Base-by-base conservation (phyloP, 2,888 invertebrate genomes). In the Matsumyia berberina region DNA sequence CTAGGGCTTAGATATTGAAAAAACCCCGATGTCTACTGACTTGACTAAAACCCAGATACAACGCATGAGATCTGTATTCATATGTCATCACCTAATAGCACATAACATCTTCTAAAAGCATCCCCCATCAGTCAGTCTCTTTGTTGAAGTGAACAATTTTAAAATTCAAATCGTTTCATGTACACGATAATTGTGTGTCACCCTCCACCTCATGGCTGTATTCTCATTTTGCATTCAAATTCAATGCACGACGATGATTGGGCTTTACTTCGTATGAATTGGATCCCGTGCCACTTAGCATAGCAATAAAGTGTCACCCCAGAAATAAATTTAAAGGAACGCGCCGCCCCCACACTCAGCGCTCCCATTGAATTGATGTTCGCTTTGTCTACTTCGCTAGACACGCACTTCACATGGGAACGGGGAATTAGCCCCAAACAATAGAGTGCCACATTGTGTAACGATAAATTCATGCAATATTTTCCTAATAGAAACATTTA, bases 401-500 rank as follows among this genome's bases (percentile, higher is more conserved):
- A 5, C 51, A 31, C 29, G 8, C 0, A 37, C 8, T 12, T 15
- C n/a, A 8, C 31, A 5, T 35, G 24, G 17, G 46, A 29, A 37
- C 39, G 24, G 5, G 66, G 51, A 31, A 15, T 24, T 0, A 2
- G 5, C 9, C 3, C 8, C 12, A 9, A 9, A 11, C 33, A 55
- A 17, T 33, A 55, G 55, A 17, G 17, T 35, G 9, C 12, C 37
- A 37, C n/a, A n/a, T n/a, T n/a, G 37, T 39, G 8, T 51, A 6
- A 12, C 24, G 24, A 37, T 37, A 39, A 49, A 46, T 49, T n/a
- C n/a, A 24, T 24, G 37, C 51, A 51, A 53, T 55, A 67, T 67
- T 67, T 31, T 5, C 39, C 6, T 55, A 53, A 67, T 67, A 67
- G 51, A 60, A 15, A 31, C 12, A 44, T 60, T 39, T 58, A 15